A percentile compares a stretch with the other conserved stretches of the same genome.
Evolutionary conservation across 1,140 invertebrate genomes (phyloP).

Genomic region (Eubasilissa regina): DNA sequence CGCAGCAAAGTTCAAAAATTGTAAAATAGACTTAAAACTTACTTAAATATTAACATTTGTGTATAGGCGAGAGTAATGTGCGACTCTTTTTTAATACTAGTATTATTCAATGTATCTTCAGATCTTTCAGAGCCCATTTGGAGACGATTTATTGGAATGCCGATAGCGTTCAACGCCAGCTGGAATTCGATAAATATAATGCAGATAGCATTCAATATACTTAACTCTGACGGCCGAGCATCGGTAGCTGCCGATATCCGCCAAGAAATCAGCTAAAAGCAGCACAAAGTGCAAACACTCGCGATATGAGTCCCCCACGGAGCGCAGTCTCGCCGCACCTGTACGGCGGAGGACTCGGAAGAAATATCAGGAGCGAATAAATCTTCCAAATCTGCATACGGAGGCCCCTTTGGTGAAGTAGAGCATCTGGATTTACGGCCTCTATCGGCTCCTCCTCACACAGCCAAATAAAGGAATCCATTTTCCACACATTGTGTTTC

Average conservation of each 20-base stretch:
- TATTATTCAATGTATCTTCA: not conserved
- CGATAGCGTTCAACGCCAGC: constrained; percentile 15
- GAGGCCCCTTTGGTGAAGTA: not conserved
- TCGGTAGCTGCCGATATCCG: not conserved
- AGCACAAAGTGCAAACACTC: constrained; percentile 24
- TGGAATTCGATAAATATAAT: constrained; percentile 26
- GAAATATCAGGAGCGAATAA: not conserved
- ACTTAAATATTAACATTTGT: no score
- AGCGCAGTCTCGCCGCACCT: not conserved
- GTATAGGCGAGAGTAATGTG: no score
- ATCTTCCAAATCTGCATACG: constrained; percentile 31
- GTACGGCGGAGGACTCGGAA: not conserved
- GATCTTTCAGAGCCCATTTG: constrained; percentile 24
- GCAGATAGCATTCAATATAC: constrained; percentile 27
- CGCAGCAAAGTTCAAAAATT: no score
- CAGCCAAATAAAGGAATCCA: not conserved
- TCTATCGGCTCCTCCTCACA: constrained; percentile 3
- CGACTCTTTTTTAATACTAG: no score
- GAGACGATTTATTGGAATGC: not conserved
- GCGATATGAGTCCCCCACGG: constrained; percentile 27
- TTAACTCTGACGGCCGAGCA: constrained; percentile 13
- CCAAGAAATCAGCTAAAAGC: constrained; percentile 37
- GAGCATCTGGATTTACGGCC: constrained; percentile 4
- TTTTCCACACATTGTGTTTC: constrained; percentile 14
- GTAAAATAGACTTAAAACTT: no score